A percentile compares a stretch with the other conserved stretches of the same genome.
phyloP scores from a whole-genome alignment of 1,140 invertebrate genomes.

The Philotrypesis tridentata region DNA sequence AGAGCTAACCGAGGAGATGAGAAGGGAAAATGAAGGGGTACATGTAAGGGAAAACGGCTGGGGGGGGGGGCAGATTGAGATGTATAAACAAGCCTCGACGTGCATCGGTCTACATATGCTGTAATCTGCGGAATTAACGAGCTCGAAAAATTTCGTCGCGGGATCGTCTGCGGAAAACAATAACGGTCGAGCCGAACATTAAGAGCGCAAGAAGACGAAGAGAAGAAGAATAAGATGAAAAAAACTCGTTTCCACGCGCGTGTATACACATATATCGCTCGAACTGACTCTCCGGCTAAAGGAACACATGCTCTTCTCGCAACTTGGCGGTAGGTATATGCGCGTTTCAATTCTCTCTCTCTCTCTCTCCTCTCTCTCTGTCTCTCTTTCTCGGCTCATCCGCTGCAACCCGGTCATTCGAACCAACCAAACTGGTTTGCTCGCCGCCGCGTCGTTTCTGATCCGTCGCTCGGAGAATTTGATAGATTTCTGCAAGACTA shows the following conservation, averaged over 20 bases:
- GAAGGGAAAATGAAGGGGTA: not conserved
- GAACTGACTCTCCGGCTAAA: not conserved
- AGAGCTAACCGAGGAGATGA: not conserved
- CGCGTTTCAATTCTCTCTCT: conserved; percentile 23
- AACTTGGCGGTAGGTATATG: conserved; percentile 29
- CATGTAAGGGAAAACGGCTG: not conserved
- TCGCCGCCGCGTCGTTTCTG: conserved; percentile 61
- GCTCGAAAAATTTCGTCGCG: not conserved
- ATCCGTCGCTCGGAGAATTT: conserved; percentile 67
- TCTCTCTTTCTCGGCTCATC: not conserved
- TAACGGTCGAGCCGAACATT: too few species aligned
- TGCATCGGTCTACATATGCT: too few species aligned
- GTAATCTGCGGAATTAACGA: too few species aligned
- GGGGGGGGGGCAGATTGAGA: not conserved
- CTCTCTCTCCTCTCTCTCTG: not conserved
- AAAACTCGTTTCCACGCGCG: too few species aligned
- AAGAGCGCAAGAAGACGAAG: not conserved
- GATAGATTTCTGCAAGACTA: conserved; percentile 67
- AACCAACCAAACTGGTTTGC: conserved; percentile 72
- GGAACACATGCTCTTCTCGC: conserved; percentile 26
- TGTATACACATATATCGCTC: not conserved
- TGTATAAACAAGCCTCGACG: too few species aligned
- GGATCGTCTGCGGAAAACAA: conserved; percentile 8
- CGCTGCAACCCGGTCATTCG: conserved; percentile 65
- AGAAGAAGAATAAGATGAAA: not conserved